Base-by-base conservation (phyloP, 2,797 vertebrate species). In the Cuniculus paca region DNA sequence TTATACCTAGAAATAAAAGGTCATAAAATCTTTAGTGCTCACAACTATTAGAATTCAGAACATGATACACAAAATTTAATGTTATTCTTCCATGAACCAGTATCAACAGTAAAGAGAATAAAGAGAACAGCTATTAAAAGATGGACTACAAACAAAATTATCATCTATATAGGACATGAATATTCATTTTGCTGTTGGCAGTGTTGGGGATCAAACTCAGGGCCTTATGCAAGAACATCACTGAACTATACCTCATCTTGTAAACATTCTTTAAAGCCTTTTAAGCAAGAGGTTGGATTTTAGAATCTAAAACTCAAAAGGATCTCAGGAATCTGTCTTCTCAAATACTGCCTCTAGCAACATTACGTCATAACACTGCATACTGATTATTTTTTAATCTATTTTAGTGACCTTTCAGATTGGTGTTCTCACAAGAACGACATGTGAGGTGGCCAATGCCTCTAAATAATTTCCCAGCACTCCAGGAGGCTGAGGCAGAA, bases 1-100 rank as follows among this genome's bases (percentile, higher is more conserved):
- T 99, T 97, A 99, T 98, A 97, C 99, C 99, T 99, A 98, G 92
- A 97, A 97, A 97, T 45, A 93, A 90, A 93, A 97, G 82, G 54
- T 85, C 75, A 93, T 78, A 96, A 92, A 84, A 86, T 96, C 75
- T 81, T 94, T 56, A 86, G 58, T 65, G 77, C n/a, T 83, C n/a
- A 74, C 61, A 90, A 91, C 50, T 75, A 39, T 86, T 89, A 78
- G 12, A 93, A 85, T 26, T 92, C 60, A 90, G 75, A 94, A 88
- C 31, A 92, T 34, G 28, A 91, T 83, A 80, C n/a, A 89, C 4
- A 42, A 92, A 94, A 93, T 6, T 7, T 92, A 92, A 45, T 22
- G 56, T 42, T 82, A 86, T 81, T 94, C 24, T 83, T 65, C 45
- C 52, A 58, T 52, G 95, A 97, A 81, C 19, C 48, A 86, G 28